A percentile compares a stretch with the other conserved stretches of the same genome.
phyloP scores from a whole-genome alignment of 2,797 vertebrate genomes.

The Oreochromis mossambicus region DNA sequence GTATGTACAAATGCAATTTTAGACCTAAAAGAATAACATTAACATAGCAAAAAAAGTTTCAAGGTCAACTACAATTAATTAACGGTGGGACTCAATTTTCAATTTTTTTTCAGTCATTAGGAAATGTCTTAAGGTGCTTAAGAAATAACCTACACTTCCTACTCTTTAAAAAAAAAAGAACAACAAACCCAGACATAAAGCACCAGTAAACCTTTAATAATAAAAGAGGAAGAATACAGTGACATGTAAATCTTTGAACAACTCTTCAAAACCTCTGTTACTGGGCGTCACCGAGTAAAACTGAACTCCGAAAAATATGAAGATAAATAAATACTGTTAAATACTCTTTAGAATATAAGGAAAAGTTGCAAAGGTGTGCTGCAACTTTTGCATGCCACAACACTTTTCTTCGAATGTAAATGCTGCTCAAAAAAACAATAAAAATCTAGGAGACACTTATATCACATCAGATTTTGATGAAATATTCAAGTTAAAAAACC shows the following conservation, averaged over 20 bases:
- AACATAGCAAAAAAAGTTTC: neutral
- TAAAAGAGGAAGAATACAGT: neutral
- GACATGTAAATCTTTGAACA: neutral
- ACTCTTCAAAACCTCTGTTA: neutral
- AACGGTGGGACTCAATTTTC: neutral
- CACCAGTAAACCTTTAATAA: neutral
- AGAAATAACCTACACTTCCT: neutral
- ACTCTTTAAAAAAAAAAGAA: neutral
- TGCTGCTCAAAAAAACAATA: neutral
- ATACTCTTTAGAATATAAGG: neutral
- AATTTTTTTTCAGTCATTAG: neutral
- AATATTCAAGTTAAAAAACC: neutral
- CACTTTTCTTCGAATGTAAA: neutral
- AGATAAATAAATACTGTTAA: neutral
- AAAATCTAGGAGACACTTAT: neutral
- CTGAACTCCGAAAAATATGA: neutral
- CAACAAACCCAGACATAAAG: neutral
- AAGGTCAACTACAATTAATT: neutral
- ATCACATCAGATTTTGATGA: neutral
- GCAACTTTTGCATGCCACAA: neutral
- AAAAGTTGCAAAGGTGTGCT: neutral
- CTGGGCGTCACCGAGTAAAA: neutral
- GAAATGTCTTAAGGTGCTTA: neutral
- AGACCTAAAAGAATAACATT: neutral
- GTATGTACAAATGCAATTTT: neutral